Base-by-base conservation (phyloP, 2,113 vertebrate genomes). In the Bungarus multicinctus region DNA sequence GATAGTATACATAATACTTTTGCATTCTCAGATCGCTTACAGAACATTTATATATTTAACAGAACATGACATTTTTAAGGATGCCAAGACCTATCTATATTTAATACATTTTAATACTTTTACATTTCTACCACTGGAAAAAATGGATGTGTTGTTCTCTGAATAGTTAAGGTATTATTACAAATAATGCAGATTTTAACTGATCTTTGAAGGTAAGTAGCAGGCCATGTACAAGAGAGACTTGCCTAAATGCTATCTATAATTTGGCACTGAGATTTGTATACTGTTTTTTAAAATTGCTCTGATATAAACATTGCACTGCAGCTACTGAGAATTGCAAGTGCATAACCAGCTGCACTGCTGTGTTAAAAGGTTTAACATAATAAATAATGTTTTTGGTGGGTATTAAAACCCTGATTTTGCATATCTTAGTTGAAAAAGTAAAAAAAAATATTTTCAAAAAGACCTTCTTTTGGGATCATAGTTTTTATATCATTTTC, bases 131-230 rank as follows among this genome's bases (percentile, higher is more conserved):
- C 86, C 87, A 58, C 30, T 88, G 39, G 20, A 54, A 90, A 43
- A 34, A 81, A 92, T 81, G 81, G 90, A 53, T 81, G 43, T 88
- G 57, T 94, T 34, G 43, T 91, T 95, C 92, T 86, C 89, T 90
- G 53, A 90, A 87, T 74, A 81, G 47, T 90, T 90, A 94, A 88
- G 86, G 93, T 90, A 93, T 34, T 92, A 93, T 93, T 95, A 57
- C 90, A 96, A 93, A 96, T 94, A 53, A 81, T 55, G 47, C 57
- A 94, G 90, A 54, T 91, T 91, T 91, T 95, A 55, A 95, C 92
- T 50, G 95, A 91, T 94, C 45, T 93, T 94, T 87, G 94, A 95
- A 95, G 95, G 94, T 97, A 96, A 96, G 93, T 96, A 91, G 43
- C 90, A 95, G 95, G 87, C 55, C 69, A 94, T 95, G 95, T 95